Percentiles rank a stretch among this genome's conserved stretches.
Evolutionary conservation across 2,113 vertebrate species (phyloP).

Genomic region (Macrotus californicus): DNA sequence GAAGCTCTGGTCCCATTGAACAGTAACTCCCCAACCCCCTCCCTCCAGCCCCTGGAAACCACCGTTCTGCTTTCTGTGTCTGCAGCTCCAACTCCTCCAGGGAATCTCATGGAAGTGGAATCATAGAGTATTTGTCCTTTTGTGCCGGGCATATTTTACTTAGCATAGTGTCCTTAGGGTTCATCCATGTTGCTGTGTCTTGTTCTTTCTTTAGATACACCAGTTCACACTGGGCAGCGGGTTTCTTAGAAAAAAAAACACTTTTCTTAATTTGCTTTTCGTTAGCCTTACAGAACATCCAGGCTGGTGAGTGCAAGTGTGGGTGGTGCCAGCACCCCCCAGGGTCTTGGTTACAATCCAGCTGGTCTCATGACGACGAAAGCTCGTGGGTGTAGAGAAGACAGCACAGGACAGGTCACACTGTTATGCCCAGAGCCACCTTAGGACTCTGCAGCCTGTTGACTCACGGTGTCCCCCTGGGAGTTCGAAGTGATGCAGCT

Average conservation of each 20-base stretch:
- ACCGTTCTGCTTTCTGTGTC: background rate
- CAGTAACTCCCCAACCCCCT: accelerated
- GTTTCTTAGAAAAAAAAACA: background rate
- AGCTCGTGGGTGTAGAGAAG: background rate
- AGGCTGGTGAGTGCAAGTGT: background rate
- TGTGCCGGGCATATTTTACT: background rate
- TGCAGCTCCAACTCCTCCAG: accelerated
- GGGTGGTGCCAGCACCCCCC: background rate
- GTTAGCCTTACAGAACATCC: background rate
- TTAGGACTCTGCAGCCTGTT: background rate
- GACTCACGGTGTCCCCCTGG: background rate
- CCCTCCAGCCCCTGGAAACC: background rate
- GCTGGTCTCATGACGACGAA: background rate
- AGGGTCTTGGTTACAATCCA: background rate
- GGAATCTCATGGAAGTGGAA: background rate
- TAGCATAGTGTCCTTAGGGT: accelerated
- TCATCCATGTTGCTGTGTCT: accelerated
- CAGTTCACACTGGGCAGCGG: background rate
- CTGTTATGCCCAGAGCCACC: background rate
- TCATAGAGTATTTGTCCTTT: background rate
- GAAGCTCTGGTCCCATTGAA: background rate
- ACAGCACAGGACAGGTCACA: background rate
- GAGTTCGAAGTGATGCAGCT: background rate
- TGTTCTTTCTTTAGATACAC: background rate
- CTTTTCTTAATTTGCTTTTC: background rate